Conservation (phyloP, 2,113 vertebrate species). For the Alligator sinensis region DNA sequence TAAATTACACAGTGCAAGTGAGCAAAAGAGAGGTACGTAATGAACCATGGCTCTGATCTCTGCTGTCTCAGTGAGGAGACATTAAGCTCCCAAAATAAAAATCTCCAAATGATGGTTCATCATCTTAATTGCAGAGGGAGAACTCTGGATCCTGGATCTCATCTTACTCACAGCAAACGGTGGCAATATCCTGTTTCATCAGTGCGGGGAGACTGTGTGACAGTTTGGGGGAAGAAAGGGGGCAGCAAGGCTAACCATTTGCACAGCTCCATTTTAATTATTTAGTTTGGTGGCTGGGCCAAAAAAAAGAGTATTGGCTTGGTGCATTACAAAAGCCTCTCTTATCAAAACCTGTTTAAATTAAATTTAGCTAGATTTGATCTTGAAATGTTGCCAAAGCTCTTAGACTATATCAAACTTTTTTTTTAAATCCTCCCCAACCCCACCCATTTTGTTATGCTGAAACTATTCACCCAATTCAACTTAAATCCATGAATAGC, state of each 20-base stretch:
- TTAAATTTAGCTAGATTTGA: background rate
- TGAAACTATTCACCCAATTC: no score
- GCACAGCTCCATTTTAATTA: no score
- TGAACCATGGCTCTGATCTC: background rate
- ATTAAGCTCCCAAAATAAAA: background rate
- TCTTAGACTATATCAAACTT: background rate
- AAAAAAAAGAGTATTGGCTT: no score
- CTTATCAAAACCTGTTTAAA: no score
- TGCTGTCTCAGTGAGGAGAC: background rate
- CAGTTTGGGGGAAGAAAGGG: background rate
- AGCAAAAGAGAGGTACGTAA: background rate
- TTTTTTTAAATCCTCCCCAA: background rate
- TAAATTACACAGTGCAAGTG: background rate
- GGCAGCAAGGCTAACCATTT: no score
- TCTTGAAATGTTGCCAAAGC: background rate
- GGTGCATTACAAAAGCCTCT: no score
- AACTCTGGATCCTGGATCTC: background rate
- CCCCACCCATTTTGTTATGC: background rate
- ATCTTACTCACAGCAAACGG: background rate
- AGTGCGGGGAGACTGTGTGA: background rate
- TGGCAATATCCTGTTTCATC: background rate
- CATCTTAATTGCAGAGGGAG: background rate
- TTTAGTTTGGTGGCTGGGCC: no score
- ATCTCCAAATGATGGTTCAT: background rate
- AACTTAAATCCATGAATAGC: no score